Evolutionary conservation across 2,797 vertebrate genomes (phyloP).

Genomic region (Oreochromis grahami): DNA sequence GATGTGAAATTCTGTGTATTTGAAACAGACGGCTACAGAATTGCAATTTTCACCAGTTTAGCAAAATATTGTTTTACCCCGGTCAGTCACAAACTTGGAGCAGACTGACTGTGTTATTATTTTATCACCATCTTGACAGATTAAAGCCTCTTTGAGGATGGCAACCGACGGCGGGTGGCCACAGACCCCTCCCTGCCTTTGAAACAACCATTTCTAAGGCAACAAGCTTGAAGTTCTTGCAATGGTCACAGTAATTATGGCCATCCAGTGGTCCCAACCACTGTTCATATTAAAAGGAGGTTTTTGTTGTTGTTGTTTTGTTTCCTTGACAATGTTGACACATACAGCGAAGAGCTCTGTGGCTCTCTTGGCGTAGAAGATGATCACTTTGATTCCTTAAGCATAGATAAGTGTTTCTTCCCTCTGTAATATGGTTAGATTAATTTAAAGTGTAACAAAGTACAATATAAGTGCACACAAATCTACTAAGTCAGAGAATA

Average conservation of each 20-base stretch:
- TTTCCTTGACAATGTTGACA: neutral
- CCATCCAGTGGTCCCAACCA: neutral
- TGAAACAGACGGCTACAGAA: neutral
- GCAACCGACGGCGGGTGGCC: neutral
- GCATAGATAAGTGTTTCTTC: neutral
- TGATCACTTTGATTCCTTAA: neutral
- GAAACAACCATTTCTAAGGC: neutral
- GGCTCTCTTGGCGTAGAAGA: neutral
- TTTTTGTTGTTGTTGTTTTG: neutral
- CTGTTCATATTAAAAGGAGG: fast-evolving
- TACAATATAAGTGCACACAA: neutral
- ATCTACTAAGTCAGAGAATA: neutral
- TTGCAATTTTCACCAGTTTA: neutral
- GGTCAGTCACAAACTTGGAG: neutral
- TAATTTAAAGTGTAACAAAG: neutral
- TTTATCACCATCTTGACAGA: neutral
- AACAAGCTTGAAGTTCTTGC: neutral
- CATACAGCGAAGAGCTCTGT: neutral
- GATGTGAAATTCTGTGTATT: neutral
- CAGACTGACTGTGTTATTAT: neutral
- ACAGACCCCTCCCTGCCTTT: neutral
- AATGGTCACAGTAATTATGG: neutral
- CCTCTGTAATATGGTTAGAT: neutral
- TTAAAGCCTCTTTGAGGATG: neutral
- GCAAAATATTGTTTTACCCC: neutral